Evolutionary conservation across 1,140 invertebrate species (phyloP).

Genomic region (Mesaphorura yosii): DNA sequence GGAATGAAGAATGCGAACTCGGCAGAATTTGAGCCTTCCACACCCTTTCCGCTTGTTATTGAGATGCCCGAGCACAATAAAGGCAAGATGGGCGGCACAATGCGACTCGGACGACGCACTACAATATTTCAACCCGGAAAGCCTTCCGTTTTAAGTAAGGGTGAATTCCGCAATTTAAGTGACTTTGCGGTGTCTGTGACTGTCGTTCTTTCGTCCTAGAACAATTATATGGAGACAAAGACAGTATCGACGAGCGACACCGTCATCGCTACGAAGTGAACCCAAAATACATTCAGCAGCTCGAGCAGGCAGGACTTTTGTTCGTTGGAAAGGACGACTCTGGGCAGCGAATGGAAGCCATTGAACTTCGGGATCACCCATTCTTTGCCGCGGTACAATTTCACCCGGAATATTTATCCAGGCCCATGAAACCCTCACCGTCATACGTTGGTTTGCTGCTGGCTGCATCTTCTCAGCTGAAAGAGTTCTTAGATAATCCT

Average conservation of each 20-base stretch:
- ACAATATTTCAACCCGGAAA: constrained; percentile 57
- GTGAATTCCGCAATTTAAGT: neutral
- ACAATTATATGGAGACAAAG: constrained; percentile 70
- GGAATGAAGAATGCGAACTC: constrained; percentile 66
- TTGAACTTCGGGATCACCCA: constrained; percentile 59
- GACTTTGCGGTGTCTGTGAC: neutral
- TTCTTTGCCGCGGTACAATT: constrained; percentile 95
- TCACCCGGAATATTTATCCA: constrained; percentile 60
- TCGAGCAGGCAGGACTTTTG: constrained; percentile 71
- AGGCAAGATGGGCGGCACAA: constrained; percentile 90
- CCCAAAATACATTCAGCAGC: constrained; percentile 61
- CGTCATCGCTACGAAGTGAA: constrained; percentile 94
- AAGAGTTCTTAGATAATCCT: constrained; percentile 8
- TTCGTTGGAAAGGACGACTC: constrained; percentile 84
- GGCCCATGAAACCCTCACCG: constrained; percentile 84
- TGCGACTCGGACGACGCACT: constrained; percentile 84
- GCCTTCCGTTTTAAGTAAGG: constrained; percentile 59
- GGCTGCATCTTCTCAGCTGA: constrained; percentile 63
- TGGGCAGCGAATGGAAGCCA: constrained; percentile 54
- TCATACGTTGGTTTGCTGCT: constrained; percentile 90
- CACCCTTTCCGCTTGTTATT: constrained; percentile 71
- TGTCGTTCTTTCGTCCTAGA: constrained; percentile 49
- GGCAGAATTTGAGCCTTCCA: constrained; percentile 68
- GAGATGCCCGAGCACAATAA: constrained; percentile 98
- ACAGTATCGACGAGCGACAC: constrained; percentile 86